phyloP scores from a whole-genome alignment of 1,140 invertebrate species.

The Vanessa atalanta region DNA sequence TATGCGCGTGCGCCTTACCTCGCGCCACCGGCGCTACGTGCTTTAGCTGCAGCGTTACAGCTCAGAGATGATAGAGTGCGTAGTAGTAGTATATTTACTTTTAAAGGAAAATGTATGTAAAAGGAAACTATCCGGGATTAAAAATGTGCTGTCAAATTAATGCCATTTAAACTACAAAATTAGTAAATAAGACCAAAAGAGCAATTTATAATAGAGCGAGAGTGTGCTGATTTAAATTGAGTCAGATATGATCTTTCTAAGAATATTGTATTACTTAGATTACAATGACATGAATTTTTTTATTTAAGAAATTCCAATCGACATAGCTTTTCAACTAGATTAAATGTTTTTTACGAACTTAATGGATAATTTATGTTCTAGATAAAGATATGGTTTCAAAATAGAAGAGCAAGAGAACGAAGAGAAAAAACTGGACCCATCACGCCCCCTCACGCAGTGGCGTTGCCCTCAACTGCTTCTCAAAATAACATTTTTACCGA shows the following conservation, averaged over 20 bases:
- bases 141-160: too few species aligned
- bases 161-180: too few species aligned
- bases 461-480: slow-evolving; percentile 52
- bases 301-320: too few species aligned
- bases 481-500: slow-evolving; percentile 22
- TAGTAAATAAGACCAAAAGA: too few species aligned
- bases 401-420: slow-evolving; percentile 85
- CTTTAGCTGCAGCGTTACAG: slow-evolving; percentile 66
- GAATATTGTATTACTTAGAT: too few species aligned
- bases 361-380: slow-evolving; percentile 56
- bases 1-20: slow-evolving; percentile 80
- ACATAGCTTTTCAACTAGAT: too few species aligned
- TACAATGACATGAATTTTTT: too few species aligned
- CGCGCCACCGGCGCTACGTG: slow-evolving; percentile 65
- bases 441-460: slow-evolving; percentile 54
- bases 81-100: slow-evolving; percentile 7
- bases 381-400: slow-evolving; percentile 91
- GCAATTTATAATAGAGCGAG: too few species aligned
- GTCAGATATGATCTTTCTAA: too few species aligned
- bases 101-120: neutral
- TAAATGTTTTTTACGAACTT: neutral
- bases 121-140: too few species aligned
- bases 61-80: slow-evolving; percentile 66
- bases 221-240: too few species aligned
- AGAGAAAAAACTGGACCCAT: slow-evolving; percentile 78